Base-by-base conservation (phyloP, 2,888 invertebrate species). In the Dolichopus griseipennis region DNA sequence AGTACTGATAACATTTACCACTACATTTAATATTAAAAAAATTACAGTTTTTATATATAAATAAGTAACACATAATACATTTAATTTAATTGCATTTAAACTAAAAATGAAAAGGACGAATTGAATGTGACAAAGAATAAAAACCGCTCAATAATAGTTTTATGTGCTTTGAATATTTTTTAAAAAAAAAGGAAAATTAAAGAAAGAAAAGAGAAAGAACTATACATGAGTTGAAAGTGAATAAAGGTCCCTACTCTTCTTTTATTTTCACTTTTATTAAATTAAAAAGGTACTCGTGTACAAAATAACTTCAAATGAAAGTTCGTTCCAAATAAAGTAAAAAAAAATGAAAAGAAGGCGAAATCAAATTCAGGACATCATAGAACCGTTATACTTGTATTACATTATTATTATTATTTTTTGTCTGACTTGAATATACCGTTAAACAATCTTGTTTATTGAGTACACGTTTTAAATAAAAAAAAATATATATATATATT, bases 141-240 rank as follows among this genome's bases (percentile, higher is more conserved):
- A 41, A 12, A 12, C 15, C 15, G 9, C 6, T 52, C 18, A 12
- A 12, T 18, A 52, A 52, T 15, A 52, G 52, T 52, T 27, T 27
- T 52, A 52, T 52, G 52, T 52, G 52, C 52, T 52, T 52, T 52
- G 52, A 52, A 52, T 52, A 52, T 52, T 52, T 18, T n/a, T n/a
- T n/a, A n/a, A n/a, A n/a, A n/a, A n/a, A n/a, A 12, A 52, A 52
- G 18, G 52, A 12, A 41, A 41, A 41, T 27, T 27, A 27, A 27
- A 27, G 27, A 27, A 27, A 27, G 27, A 27, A 27, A 27, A 27
- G 5, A 5, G 27, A 4, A 5, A 41, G 8, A 41, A 41, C 41
- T 41, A 9, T 41, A 9, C 8, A 41, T n/a, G n/a, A n/a, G n/a
- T n/a, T n/a, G n/a, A n/a, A n/a, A n/a, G n/a, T n/a, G n/a, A n/a